Evolutionary conservation across 2,797 vertebrate genomes (phyloP), one percentile per base, ranked within the genome.

Genomic region (Morus bassanus): DNA sequence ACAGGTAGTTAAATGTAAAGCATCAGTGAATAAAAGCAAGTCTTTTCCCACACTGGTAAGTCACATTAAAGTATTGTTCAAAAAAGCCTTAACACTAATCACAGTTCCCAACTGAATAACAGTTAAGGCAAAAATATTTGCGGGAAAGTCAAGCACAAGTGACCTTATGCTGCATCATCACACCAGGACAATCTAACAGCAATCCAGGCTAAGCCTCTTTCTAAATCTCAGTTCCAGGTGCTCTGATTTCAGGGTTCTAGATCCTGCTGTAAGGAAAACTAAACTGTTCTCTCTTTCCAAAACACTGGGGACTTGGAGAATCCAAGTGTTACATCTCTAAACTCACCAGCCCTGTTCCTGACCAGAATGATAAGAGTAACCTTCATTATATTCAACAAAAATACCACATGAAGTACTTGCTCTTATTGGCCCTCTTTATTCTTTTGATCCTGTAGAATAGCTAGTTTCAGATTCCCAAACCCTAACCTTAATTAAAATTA

Each of bases 401-500:
- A 77, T 17, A 54, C 4, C 43, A 56, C 57, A 86, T 41, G 39
- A 78, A 93, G 30, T 17, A 12, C 18, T 6, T 75, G 41, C 13
- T 84, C 13, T 73, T 80, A 33, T 35, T 72, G 48, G 23, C n/a
- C 28, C 18, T 78, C 27, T 53, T 60, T 50, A 37, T 72, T 70
- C 51, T 64, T 72, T 50, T 24, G 11, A 33, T 60, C 61, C 48
- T 70, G 31, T 19, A 79, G 39, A 88, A 67, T 24, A 61, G 18
- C 30, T 74, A 68, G 45, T 45, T 77, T 57, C 53, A 69, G 37
- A 43, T 68, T 93, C 61, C 35, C 50, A 72, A 61, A 41, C 31
- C 15, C 22, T 53, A 85, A 59, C 43, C 73, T 83, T 85, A 80
- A 95, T 95, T 95, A 88, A 94, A 91, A 90, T 65, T 68, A 88